Evolutionary conservation across 2,797 vertebrate species (phyloP).

Genomic region (Hoplostethus atlanticus): DNA sequence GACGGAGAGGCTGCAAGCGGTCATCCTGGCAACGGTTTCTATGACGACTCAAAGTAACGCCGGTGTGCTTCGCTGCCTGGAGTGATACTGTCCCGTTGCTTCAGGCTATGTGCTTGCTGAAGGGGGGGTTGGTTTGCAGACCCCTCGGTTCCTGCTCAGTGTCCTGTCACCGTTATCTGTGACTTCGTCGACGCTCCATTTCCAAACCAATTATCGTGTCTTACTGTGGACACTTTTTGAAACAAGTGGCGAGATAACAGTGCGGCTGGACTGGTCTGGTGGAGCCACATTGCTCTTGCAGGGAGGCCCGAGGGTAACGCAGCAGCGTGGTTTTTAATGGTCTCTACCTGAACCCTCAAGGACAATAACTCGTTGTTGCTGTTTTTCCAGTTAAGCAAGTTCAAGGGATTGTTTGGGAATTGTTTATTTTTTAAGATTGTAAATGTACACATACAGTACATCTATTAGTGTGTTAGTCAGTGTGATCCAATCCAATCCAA

Average conservation of each 20-base stretch:
- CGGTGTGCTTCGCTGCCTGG: slow-evolving; percentile 11
- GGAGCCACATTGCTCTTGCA: neutral
- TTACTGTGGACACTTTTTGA: neutral
- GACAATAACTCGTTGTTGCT: neutral
- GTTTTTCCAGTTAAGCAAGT: neutral
- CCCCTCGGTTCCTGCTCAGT: neutral
- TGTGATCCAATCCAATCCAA: too few relatives aligned
- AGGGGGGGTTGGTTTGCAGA: slow-evolving; percentile 4
- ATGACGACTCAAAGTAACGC: neutral
- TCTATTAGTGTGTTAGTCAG: too few relatives aligned
- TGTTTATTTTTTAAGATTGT: neutral
- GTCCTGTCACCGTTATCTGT: neutral
- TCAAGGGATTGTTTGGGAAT: neutral
- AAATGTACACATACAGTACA: neutral
- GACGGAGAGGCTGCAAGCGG: slow-evolving; percentile 7
- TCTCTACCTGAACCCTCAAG: neutral
- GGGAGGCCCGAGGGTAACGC: neutral
- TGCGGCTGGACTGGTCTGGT: neutral
- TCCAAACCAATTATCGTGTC: slow-evolving; percentile 1
- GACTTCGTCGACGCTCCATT: neutral
- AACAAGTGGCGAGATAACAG: neutral
- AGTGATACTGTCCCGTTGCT: neutral
- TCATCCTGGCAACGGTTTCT: slow-evolving; percentile 46
- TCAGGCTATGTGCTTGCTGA: neutral
- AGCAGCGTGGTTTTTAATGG: neutral